Evolutionary conservation across 2,797 vertebrate species (phyloP).

Genomic region (Sebastes nivosus): DNA sequence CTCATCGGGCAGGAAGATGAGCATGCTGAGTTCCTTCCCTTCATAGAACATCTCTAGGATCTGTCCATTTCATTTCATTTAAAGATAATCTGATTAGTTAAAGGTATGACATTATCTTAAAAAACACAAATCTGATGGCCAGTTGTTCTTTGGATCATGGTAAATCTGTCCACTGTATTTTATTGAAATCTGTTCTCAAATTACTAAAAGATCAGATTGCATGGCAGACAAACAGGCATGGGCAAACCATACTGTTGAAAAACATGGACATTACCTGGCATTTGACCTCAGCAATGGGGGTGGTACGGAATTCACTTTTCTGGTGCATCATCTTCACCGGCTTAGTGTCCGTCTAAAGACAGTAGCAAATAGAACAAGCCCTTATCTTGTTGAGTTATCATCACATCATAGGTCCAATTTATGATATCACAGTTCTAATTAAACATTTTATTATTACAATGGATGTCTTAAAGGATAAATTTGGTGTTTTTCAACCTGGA

Average conservation of each 20-base stretch:
- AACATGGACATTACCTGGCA: constrained; percentile 58
- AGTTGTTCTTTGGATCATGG: neutral
- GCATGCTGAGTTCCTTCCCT: constrained; percentile 85
- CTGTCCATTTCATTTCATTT: constrained; percentile 8
- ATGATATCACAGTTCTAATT: neutral
- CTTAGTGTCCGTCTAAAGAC: constrained; percentile 77
- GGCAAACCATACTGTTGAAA: neutral
- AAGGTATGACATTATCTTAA: neutral
- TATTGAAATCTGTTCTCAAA: neutral
- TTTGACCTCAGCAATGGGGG: constrained; percentile 68
- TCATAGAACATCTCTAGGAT: constrained; percentile 86
- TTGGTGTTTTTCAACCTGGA: too few relatives aligned
- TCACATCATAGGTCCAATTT: neutral
- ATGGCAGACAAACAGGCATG: neutral
- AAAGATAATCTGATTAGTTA: neutral
- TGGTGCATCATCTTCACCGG: constrained; percentile 88
- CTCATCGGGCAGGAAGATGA: constrained; percentile 86
- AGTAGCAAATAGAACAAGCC: neutral
- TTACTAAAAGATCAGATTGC: neutral
- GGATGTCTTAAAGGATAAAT: neutral
- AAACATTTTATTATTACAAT: neutral
- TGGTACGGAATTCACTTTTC: constrained; percentile 67
- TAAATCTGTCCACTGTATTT: neutral
- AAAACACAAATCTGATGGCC: neutral
- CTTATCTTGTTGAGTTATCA: neutral